Percentiles rank a stretch among this genome's conserved stretches.
These are phyloP conservation scores for Spea bombifrons DNA, from an alignment of 2,113 vertebrate species.

Conservation along the genomic window DNA sequence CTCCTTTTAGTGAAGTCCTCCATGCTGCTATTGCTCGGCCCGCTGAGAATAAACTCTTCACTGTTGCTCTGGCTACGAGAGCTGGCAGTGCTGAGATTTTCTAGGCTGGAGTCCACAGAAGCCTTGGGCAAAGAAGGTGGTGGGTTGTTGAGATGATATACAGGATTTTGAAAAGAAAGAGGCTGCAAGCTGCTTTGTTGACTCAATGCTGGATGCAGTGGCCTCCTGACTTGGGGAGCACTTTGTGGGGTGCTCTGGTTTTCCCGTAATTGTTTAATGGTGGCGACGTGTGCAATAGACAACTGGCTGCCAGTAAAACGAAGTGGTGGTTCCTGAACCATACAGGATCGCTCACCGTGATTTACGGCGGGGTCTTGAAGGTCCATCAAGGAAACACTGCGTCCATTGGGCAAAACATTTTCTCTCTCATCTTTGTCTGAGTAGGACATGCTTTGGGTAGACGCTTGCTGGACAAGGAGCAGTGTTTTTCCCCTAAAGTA, in stretches of 20 bases:
- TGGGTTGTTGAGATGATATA: slow-evolving; percentile 88
- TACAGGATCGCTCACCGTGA: slow-evolving; percentile 54
- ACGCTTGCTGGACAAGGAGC: slow-evolving; percentile 73
- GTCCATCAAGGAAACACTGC: slow-evolving; percentile 92
- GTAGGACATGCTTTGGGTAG: slow-evolving; percentile 75
- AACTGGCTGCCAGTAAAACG: slow-evolving; percentile 80
- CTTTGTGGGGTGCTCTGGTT: slow-evolving; percentile 79
- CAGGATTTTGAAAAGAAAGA: slow-evolving; percentile 91
- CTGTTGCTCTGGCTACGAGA: slow-evolving; percentile 84
- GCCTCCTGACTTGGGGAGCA: slow-evolving; percentile 83
- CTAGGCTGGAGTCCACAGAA: slow-evolving; percentile 83
- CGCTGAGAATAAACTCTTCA: slow-evolving; percentile 76
- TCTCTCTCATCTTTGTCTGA: slow-evolving; percentile 81
- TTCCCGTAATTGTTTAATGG: slow-evolving; percentile 72
- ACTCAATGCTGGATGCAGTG: slow-evolving; percentile 75
- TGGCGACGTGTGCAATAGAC: slow-evolving; percentile 71
- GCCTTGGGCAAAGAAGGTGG: slow-evolving; percentile 62
- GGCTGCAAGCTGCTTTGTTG: slow-evolving; percentile 87
- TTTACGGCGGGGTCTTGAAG: slow-evolving; percentile 76
- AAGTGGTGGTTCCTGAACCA: slow-evolving; percentile 72
- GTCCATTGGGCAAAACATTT: slow-evolving; percentile 71
- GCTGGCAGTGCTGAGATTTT: slow-evolving; percentile 89
- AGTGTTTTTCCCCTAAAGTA: slow-evolving; percentile 72
- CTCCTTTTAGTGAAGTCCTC: slow-evolving; percentile 77
- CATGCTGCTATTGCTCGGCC: slow-evolving; percentile 82